Conservation (phyloP, 2,797 vertebrate species). For the Melanotaenia nigrans region DNA sequence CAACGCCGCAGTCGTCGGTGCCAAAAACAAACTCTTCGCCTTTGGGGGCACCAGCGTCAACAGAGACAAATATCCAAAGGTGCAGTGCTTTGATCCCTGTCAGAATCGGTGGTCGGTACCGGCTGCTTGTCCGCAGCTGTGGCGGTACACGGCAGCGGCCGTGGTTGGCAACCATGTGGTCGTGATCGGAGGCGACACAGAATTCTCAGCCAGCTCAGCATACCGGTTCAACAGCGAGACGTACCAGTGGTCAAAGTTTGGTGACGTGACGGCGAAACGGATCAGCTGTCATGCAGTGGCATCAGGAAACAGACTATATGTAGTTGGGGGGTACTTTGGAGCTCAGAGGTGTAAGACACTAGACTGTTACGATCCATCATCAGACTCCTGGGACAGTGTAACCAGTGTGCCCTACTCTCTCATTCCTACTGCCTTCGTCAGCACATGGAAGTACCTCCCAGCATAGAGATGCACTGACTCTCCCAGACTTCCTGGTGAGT, state of each 20-base stretch:
- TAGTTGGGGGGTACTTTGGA: conserved; percentile 89
- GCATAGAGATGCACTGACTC: conserved; percentile 64
- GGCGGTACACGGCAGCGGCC: conserved; percentile 89
- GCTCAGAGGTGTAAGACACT: conserved; percentile 88
- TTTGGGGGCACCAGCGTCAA: conserved; percentile 89
- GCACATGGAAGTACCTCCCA: conserved; percentile 90
- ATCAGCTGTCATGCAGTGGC: conserved; percentile 90
- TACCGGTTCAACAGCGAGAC: conserved; percentile 91
- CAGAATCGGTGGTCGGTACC: conserved; percentile 88
- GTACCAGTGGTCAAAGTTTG: conserved; percentile 89
- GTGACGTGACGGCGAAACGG: conserved; percentile 85
- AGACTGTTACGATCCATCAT: conserved; percentile 88
- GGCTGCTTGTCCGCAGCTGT: conserved; percentile 87
- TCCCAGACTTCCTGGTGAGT: conserved; percentile 73
- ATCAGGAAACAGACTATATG: conserved; percentile 87
- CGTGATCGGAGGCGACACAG: conserved; percentile 88
- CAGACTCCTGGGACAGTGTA: conserved; percentile 89
- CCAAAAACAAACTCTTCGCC: conserved; percentile 89
- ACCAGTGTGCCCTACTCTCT: conserved; percentile 89
- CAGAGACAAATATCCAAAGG: conserved; percentile 87
- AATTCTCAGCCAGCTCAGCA: conserved; percentile 88
- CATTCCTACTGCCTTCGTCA: conserved; percentile 90
- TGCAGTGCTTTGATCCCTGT: conserved; percentile 88
- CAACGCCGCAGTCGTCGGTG: conserved; percentile 88
- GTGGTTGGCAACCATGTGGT: conserved; percentile 87